Evolutionary conservation across 2,888 invertebrate species (phyloP).

Genomic region (Drosophila demipolita): DNA sequence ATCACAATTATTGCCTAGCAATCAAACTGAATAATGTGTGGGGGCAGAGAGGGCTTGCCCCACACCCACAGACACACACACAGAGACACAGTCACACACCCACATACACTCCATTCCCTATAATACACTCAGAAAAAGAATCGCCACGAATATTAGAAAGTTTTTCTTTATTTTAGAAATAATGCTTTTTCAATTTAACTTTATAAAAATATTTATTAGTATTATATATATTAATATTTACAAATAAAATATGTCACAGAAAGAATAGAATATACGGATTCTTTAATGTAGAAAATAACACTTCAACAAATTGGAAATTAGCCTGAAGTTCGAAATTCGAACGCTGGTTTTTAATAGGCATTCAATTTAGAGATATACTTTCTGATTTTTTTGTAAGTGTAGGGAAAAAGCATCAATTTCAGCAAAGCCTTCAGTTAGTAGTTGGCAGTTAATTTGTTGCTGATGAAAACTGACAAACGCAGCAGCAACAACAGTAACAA

Average conservation of each 20-base stretch:
- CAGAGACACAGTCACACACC: background rate
- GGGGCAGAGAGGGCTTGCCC: background rate
- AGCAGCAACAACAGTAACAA: constrained; percentile 5
- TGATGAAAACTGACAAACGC: constrained; percentile 58
- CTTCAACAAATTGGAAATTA: too few relatives aligned
- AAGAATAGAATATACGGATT: too few relatives aligned
- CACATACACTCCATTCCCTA: background rate
- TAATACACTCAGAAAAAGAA: background rate
- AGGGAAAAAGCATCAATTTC: background rate
- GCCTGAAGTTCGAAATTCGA: too few relatives aligned
- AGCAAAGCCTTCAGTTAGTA: constrained; percentile 1
- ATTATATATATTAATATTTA: too few relatives aligned
- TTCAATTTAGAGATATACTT: too few relatives aligned
- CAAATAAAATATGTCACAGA: too few relatives aligned
- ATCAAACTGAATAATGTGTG: constrained; percentile 18
- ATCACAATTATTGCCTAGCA: constrained; percentile 47
- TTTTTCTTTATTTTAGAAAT: background rate
- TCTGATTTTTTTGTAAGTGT: background rate
- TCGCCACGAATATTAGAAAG: background rate
- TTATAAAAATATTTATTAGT: too few relatives aligned
- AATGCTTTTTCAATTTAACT: background rate
- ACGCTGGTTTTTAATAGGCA: too few relatives aligned
- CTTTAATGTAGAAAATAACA: too few relatives aligned
- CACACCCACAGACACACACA: background rate
- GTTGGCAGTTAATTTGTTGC: constrained; percentile 63